Base-by-base conservation (phyloP, 1,140 invertebrate species). In the Nilaparvata lugens region DNA sequence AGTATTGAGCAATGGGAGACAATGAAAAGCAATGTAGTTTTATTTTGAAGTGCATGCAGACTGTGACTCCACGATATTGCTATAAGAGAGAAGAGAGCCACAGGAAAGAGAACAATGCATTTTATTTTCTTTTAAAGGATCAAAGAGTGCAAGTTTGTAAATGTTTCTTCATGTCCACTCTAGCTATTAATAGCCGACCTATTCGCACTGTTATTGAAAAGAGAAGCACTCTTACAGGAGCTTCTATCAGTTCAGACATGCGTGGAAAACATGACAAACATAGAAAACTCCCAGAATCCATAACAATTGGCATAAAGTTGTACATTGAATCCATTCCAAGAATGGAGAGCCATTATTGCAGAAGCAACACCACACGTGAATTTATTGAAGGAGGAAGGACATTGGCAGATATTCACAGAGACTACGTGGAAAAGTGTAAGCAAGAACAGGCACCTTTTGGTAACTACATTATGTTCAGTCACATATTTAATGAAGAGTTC, bases 361-460 rank as follows among this genome's bases (percentile, higher is more conserved):
- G 71, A 24, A 66, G 65, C 21, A 62, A 69, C 11, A 68, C 68
- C 21, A 65, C 56, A 38, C 66, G 67, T 19, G 60, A 64, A 23
- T 74, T 64, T 60, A 72, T 73, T 60, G 69, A 72, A 38, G 70
- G 69, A 19, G 64, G 65, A 14, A 71, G 69, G 59, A 68, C 66
- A 18, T 19, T 73, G 19, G 66, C 68, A 52, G 67, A 72, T 59
- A 56, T 74, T 7, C 65, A 71, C 40, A 63, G 69, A 61, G 66
- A 71, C 52, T 72, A 72, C 57, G 48, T 38, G 2, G 54, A 67
- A 52, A 14, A 61, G 23, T 65, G 66, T 35, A 62, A 65, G 4
- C 5, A 48, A 5, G n/a, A 48, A 48, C 1, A 48, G 4, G 5
- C 7, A 4, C 45, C 45, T 4, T 18, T 4, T 48, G 45, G 5